Conservation (phyloP, 2,888 invertebrate species). For the Sinotaia quadrata region DNA sequence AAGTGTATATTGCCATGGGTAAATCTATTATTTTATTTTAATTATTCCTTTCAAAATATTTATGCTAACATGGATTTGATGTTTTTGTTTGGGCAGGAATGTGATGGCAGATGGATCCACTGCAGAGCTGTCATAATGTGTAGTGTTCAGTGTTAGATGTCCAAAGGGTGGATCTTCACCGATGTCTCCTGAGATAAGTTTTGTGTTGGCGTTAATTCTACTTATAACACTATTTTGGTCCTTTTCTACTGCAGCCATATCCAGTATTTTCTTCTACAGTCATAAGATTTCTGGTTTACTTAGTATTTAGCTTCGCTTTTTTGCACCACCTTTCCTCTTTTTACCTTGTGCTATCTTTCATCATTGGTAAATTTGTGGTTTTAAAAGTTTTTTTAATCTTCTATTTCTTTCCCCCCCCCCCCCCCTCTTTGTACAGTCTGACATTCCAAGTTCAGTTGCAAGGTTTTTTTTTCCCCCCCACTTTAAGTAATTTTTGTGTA, state of each 20-base stretch:
- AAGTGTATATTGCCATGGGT: too few species aligned
- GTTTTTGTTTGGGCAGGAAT: constrained; percentile 1
- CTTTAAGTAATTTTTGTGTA: too few species aligned
- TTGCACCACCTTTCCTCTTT: background rate
- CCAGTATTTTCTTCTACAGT: background rate
- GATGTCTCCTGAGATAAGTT: constrained; percentile 11
- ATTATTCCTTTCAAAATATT: too few species aligned
- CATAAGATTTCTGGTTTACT: background rate
- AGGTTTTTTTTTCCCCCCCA: too few species aligned
- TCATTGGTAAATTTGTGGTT: too few species aligned
- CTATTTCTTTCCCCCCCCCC: too few species aligned
- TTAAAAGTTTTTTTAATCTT: too few species aligned
- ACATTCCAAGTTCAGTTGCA: too few species aligned
- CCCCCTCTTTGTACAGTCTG: too few species aligned
- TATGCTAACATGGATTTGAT: background rate
- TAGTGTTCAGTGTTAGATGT: constrained; percentile 27
- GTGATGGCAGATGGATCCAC: background rate
- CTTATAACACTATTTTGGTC: background rate
- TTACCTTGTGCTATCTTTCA: background rate
- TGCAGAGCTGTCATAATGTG: constrained; percentile 19
- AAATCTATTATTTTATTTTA: too few species aligned
- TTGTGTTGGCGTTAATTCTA: background rate
- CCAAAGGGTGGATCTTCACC: constrained; percentile 6
- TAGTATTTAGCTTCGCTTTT: too few species aligned
- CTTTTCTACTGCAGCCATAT: background rate